Base-by-base conservation (phyloP, 2,888 invertebrate species). In the Eupithecia vulgata region DNA sequence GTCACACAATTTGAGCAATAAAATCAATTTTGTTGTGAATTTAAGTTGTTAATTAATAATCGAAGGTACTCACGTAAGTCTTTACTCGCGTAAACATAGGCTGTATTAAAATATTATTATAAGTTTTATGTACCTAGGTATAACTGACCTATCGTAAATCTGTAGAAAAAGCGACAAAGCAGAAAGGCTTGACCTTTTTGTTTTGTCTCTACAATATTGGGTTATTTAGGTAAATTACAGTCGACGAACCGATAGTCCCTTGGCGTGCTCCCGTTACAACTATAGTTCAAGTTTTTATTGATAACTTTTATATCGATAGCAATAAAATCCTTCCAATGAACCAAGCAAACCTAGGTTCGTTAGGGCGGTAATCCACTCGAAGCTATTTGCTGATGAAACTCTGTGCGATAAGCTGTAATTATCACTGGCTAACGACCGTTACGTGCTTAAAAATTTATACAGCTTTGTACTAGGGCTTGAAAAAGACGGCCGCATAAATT, bases 311-410 rank as follows among this genome's bases (percentile, higher is more conserved):
- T 10, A 52, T 52, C 52, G n/a, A 48, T 7, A 61, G 34, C 34
- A 1, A 62, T 34, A 34, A 62, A 30, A 34, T 37, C 37, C 64
- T 37, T 64, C n/a, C 35, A 37, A 7, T 5, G 37, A 37, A 37
- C 64, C 35, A 37, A 64, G 12, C 64, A 10, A 64, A n/a, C 13
- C 65, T 40, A 21, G 65, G 65, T 65, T 65, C 40, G 65, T 65
- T 65, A 65, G 65, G 40, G 25, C 40, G 13, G 52, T 52, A 61
- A 69, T 61, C 42, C 61, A 69, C 42, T 68, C 40, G 15, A 64
- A 48, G 70, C 70, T 48, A 64, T 73, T 73, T 61, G 71, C 62
- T 62, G 71, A 71, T 71, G 71, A 67, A 62, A 48, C 70, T 70
- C 17, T 30, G 13, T 4, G 48, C 71, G 67, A 71, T 67, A 67